These are phyloP conservation scores for Phrixothrix hirtus DNA, from an alignment of 2,888 invertebrate species.

Conservation along the genomic window DNA sequence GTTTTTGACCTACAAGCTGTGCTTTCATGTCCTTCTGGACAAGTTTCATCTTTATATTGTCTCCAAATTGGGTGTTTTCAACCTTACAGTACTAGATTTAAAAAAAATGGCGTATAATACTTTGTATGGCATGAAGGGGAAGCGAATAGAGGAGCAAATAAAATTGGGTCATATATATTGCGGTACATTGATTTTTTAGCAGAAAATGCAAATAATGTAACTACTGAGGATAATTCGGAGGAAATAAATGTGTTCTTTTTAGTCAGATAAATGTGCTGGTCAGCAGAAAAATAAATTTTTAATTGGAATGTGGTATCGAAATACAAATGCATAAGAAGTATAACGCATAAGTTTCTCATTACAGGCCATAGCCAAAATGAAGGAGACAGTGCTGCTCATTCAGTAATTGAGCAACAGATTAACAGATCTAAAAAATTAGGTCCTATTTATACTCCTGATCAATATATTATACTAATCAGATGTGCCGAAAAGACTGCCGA, in stretches of 20 bases:
- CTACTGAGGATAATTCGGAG: background rate
- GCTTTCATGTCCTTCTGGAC: background rate
- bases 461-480: conserved; percentile 1
- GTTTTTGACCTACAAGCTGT: conserved; percentile 1
- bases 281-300: conserved; percentile 4
- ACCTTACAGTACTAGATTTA: conserved; percentile 2
- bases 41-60: background rate
- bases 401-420: conserved; percentile 2
- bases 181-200: conserved; percentile 2
- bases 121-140: conserved; percentile 8
- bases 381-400: conserved; percentile 2
- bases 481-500: conserved; percentile 5
- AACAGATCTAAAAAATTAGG: background rate
- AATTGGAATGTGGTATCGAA: conserved; percentile 1
- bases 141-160: conserved; percentile 2
- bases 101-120: background rate
- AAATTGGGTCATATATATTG: too few species aligned
- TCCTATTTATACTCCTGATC: background rate
- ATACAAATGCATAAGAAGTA: conserved; percentile 2
- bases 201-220: background rate
- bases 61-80: conserved; percentile 1
- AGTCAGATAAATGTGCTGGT: conserved; percentile 4
- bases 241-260: conserved; percentile 6
- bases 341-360: conserved; percentile 5
- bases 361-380: conserved; percentile 9